Base-by-base conservation (phyloP, 2,797 vertebrate species). In the Lindbergichthys nudifrons region DNA sequence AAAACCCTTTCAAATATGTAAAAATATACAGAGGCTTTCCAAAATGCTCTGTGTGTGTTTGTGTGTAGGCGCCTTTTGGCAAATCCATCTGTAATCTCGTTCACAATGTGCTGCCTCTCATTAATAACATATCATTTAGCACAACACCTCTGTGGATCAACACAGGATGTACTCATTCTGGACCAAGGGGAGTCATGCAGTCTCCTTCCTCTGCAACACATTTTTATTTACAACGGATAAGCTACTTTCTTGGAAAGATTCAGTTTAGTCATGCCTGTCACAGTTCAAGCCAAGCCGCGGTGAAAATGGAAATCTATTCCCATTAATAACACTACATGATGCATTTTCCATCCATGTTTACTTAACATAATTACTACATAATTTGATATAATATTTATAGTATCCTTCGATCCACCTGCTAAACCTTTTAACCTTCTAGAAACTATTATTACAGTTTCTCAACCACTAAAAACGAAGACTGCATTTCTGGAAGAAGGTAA, bases 91-190 rank as follows among this genome's bases (percentile, higher is more conserved):
- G 60, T 64, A 75, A 73, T 83, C 23, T 73, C n/a, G 64, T 50
- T 72, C 54, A 60, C 69, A 75, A 58, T 63, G 58, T 36, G 75
- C 65, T 76, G 78, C 67, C 36, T 84, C 75, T 81, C 73, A 62
- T 87, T 89, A 78, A 75, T 70, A 82, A 78, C 75, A 66, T 75
- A 72, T 75, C 14, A 80, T 73, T 81, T 67, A 73, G 63, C 42
- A 70, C 67, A 79, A 63, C 60, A 71, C 61, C 52, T 75, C 63
- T 77, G 62, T 63, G 80, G 60, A 79, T 75, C 65, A 85, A 65
- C 52, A 26, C 9, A 0, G 11, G 42, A 58, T 51, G 48, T 41
- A 23, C 48, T 77, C 61, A 58, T 75, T 56, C 69, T 70, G 64
- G 62, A 70, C 39, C 0, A 13, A 76, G 48, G 72, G 32, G 43